These are phyloP conservation scores for Perca schrenkii DNA, from an alignment of 2,113 vertebrate species.

Conservation along the genomic window DNA sequence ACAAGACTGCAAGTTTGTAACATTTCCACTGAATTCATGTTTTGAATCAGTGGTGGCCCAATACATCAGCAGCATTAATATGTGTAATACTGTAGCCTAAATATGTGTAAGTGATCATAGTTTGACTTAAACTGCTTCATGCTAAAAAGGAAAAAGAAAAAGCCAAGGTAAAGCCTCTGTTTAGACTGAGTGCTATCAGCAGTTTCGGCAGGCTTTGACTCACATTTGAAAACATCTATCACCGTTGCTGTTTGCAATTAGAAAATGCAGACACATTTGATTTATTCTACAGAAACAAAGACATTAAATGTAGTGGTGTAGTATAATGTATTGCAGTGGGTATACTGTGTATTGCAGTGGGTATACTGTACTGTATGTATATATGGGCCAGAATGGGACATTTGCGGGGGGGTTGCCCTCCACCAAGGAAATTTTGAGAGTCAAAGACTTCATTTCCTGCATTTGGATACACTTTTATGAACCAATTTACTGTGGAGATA, in stretches of 20 bases:
- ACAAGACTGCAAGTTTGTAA: not conserved
- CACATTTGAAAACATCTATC: not conserved
- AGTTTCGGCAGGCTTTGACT: slow-evolving; percentile 7
- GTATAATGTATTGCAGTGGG: too few species aligned
- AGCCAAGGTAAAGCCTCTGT: slow-evolving; percentile 4
- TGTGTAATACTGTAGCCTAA: not conserved
- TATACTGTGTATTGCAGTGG: too few species aligned
- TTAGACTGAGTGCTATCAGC: slow-evolving; percentile 29
- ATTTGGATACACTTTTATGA: too few species aligned
- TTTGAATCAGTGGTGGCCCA: not conserved
- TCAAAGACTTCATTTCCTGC: too few species aligned
- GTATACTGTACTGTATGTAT: too few species aligned
- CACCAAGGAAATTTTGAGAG: too few species aligned
- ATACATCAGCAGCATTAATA: not conserved
- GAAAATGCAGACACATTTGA: not conserved
- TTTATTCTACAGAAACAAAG: not conserved
- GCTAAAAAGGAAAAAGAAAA: not conserved
- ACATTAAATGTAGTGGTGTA: not conserved
- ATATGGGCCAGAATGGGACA: too few species aligned
- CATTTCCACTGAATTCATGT: not conserved
- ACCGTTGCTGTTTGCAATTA: not conserved
- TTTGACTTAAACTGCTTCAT: not conserved
- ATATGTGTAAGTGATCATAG: not conserved
- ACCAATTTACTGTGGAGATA: too few species aligned
- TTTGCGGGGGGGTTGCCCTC: too few species aligned